phyloP scores from a whole-genome alignment of 35 echinoderm and acorn worm genomes.

The Stichopus chloronotus region DNA sequence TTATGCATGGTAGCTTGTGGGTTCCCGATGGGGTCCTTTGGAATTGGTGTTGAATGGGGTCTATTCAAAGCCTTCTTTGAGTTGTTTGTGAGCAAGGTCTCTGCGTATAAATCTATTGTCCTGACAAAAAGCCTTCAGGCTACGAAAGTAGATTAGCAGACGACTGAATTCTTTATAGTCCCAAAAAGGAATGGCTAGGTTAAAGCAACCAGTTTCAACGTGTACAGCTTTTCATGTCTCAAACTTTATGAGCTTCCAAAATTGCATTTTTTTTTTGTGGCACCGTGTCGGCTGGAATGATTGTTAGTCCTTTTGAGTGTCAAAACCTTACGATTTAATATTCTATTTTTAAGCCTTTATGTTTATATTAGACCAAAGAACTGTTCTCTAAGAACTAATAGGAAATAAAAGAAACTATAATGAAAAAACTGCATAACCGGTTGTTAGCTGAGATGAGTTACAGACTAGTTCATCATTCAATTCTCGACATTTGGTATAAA shows the following conservation, averaged over 20 bases:
- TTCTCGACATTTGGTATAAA: no score
- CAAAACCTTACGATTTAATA: no score
- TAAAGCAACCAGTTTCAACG: neutral
- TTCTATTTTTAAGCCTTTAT: no score
- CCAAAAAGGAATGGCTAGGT: neutral
- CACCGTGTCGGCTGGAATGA: constrained; percentile 22
- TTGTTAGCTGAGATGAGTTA: no score
- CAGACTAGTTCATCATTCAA: no score
- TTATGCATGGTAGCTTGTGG: constrained; percentile 48
- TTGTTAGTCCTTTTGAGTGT: no score
- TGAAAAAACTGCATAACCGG: no score
- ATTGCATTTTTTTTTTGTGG: constrained; percentile 2
- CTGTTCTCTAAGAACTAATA: no score
- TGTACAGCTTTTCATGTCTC: neutral
- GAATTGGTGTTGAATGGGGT: constrained; percentile 7
- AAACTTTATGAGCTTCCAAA: constrained; percentile 28
- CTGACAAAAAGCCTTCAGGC: constrained; percentile 41
- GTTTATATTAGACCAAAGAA: no score
- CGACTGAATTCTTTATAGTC: neutral
- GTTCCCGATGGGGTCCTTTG: constrained; percentile 40
- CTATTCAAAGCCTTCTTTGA: neutral
- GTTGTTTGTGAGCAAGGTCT: constrained; percentile 45
- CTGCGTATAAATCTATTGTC: constrained; percentile 20
- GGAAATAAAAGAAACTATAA: no score
- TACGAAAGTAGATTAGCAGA: constrained; percentile 52